Evolutionary conservation across 2,797 vertebrate species (phyloP), one percentile per base, ranked within the genome.

Genomic region (Mus spretus): DNA sequence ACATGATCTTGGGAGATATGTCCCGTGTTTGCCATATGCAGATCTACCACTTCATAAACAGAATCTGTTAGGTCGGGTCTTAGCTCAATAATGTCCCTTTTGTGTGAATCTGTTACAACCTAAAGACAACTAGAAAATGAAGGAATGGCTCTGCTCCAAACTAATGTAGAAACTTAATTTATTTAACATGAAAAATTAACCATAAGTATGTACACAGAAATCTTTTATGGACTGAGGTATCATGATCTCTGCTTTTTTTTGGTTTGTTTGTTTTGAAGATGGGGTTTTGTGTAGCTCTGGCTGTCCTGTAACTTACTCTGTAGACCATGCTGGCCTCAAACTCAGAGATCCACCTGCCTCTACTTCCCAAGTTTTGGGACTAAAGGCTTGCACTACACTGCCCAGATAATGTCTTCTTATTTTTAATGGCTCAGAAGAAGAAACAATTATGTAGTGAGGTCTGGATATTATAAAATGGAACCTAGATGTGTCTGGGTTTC

Each of bases 71-170:
- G 47, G 19, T 63, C 72, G 82, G 26, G 13, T 91, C 89, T 96
- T 77, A 95, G 82, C n/a, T 93, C 79, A 81, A 3, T 70, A 40
- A 85, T 57, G 79, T 90, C 53, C 81, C 11, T 65, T 78, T 91
- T 75, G 40, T 81, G 44, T 91, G 7, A 24, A 80, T 91, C 63
- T 84, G 6, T 65, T n/a, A 92, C 59, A 93, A 87, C 47, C 74
- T 95, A 74, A 90, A 81, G 63, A 93, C 67, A 94, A 87, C 24
- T 95, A 87, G 70, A 82, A 95, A 91, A 78, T 24, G 19, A 75
- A 67, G 20, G 4, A 20, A 79, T 70, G n/a, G 24, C 37, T 50
- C 37, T 89, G 22, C 59, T 91, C 26, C 47, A 50, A 79, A 63
- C 17, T 89, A 28, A 63, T 28, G 75, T 96, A 75, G n/a, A 94